phyloP scores from a whole-genome alignment of 2,113 vertebrate genomes.

The Eulacestoma nigropectus region DNA sequence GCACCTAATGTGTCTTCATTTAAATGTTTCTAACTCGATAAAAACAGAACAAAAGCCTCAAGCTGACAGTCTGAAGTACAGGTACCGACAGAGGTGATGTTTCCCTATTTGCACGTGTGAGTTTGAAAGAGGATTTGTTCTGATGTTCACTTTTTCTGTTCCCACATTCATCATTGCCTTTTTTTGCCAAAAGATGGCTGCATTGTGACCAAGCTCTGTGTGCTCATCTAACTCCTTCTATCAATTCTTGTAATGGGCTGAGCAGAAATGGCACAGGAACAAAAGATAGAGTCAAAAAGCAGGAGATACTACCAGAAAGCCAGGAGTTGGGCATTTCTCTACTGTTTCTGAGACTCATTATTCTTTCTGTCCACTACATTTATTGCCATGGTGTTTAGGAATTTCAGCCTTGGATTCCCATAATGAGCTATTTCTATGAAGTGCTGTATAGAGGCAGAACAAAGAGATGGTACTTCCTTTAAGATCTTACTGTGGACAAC shows the following conservation, averaged over 20 bases:
- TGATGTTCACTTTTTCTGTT: not conserved
- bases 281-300: not conserved
- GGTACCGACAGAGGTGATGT: not conserved
- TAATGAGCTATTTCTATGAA: constrained; percentile 62
- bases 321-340: not conserved
- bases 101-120: not conserved
- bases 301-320: not conserved
- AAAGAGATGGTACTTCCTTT: constrained; percentile 59
- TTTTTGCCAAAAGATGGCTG: not conserved
- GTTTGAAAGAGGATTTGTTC: not conserved
- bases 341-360: constrained; percentile 12
- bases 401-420: constrained; percentile 45
- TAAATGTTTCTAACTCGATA: not conserved
- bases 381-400: constrained; percentile 51
- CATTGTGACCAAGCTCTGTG: not conserved
- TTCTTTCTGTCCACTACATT: constrained; percentile 38
- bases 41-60: not conserved
- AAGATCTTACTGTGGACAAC: constrained; percentile 30
- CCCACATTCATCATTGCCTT: not conserved
- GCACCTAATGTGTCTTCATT: not conserved
- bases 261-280: not conserved
- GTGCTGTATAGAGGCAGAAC: constrained; percentile 49
- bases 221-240: not conserved
- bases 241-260: not conserved
- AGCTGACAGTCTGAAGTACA: not conserved